These are phyloP conservation scores for Morpho achilles DNA, from an alignment of 2,888 invertebrate species.

Conservation along the genomic window DNA sequence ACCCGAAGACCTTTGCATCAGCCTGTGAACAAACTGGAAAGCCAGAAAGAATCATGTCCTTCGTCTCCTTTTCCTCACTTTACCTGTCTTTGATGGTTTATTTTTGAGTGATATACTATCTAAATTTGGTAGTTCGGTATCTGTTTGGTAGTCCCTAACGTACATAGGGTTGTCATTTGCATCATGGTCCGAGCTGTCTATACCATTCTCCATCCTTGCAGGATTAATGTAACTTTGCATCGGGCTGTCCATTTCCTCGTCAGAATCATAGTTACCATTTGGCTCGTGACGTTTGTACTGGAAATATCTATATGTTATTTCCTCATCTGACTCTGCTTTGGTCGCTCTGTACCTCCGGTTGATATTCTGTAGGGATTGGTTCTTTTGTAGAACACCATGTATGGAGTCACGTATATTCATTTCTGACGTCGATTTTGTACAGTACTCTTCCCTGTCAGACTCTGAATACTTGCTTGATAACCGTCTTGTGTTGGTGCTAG, in stretches of 20 bases:
- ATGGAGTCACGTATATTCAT: conserved; percentile 52
- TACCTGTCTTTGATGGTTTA: conserved; percentile 50
- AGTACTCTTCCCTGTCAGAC: conserved; percentile 68
- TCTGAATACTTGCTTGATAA: conserved; percentile 57
- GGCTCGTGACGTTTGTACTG: conserved; percentile 51
- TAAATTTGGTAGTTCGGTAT: conserved; percentile 54
- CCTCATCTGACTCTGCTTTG: conserved; percentile 58
- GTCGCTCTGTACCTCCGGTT: conserved; percentile 45
- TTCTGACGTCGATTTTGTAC: conserved; percentile 61
- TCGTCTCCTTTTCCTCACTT: conserved; percentile 58
- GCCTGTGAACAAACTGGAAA: conserved; percentile 64
- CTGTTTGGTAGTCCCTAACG: conserved; percentile 30
- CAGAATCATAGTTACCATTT: conserved; percentile 63
- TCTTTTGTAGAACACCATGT: conserved; percentile 60
- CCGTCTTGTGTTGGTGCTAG: conserved; percentile 18
- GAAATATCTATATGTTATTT: conserved; percentile 49
- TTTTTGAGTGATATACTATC: conserved; percentile 60
- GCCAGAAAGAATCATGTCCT: conserved; percentile 71
- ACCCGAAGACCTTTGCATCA: conserved; percentile 34
- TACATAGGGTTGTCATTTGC: conserved; percentile 55
- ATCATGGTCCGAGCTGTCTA: conserved; percentile 63
- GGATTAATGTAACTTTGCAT: conserved; percentile 43
- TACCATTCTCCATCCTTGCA: conserved; percentile 56
- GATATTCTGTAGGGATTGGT: conserved; percentile 69
- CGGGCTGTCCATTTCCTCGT: conserved; percentile 55